Evolutionary conservation across 2,888 invertebrate genomes (phyloP), one percentile per base, ranked within the genome.

Genomic region (Malacosoma neustria): DNA sequence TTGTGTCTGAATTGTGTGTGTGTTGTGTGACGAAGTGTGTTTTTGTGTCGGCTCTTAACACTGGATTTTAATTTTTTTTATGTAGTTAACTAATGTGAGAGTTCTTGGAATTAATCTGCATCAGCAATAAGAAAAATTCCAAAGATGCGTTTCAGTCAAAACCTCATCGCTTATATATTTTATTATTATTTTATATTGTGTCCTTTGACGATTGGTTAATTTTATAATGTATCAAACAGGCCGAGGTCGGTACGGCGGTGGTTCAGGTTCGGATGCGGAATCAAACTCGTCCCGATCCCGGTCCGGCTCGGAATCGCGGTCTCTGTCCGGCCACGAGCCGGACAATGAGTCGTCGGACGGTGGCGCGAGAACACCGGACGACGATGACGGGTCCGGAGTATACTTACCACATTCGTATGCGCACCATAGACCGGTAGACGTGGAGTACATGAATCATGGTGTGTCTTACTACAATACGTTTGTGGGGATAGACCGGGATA

Each of bases 281-380:
- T 92, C 93, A 2, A 93, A 92, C 56, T 93, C 93, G 36, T 90
- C 93, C 48, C 92, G 92, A 57, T 93, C 93, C 1, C 65, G 53
- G 7, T 77, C 85, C 33, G 81, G 80, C 0, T 82, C 85, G 3
- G 93, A 92, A 50, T 93, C 93, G 45, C 90, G 90, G 11, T 91
- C 91, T 34, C 69, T 92, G 33, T 91, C 91, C 36, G 91, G 90
- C 0, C 91, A 92, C 73, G 92, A 92, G 62, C 92, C 92, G 35
- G 92, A 92, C 67, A 92, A 92, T 74, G 92, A 92, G 76, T 92
- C 92, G 52, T 92, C 92, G 1, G 92, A 92, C 75, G 91, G 91
- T 48, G 91, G 91, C 31, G 92, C 91, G 41, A 64, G 86, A 2
- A 86, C 86, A 29, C 85, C 92, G 1, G 92, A 92, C 72, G 91